Evolutionary conservation across 2,888 invertebrate species (phyloP).

Genomic region (Caenorhabditis drosophilae): DNA sequence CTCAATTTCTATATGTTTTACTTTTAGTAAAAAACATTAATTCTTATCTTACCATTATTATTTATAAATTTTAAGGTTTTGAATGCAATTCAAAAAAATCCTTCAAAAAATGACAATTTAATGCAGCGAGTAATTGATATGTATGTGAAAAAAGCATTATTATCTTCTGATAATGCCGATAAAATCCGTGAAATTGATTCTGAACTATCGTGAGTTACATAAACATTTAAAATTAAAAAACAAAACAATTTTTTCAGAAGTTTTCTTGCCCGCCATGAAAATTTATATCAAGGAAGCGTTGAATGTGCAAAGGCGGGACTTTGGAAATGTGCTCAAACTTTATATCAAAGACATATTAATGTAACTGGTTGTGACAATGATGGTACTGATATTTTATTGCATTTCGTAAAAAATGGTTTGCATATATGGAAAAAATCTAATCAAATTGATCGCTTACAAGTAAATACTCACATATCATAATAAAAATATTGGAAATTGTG

Average conservation of each 20-base stretch:
- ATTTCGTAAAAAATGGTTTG: constrained; percentile 33
- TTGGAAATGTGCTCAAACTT: constrained; percentile 31
- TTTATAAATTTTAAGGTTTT: constrained; percentile 16
- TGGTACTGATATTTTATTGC: constrained; percentile 16
- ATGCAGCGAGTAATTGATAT: constrained; percentile 33
- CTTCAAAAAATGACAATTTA: constrained; percentile 29
- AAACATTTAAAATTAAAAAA: background rate
- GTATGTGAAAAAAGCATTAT: constrained; percentile 30
- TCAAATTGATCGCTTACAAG: constrained; percentile 17
- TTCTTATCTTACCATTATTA: constrained; percentile 3
- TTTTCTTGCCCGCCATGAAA: constrained; percentile 35
- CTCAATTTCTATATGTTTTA: background rate
- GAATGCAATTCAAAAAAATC: constrained; percentile 31
- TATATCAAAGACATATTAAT: constrained; percentile 16
- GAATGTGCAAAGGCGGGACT: constrained; percentile 29
- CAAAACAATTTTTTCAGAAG: constrained; percentile 15
- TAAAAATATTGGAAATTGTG: no score
- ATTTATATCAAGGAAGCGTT: constrained; percentile 25
- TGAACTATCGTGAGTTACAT: constrained; percentile 22
- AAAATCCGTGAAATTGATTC: constrained; percentile 28
- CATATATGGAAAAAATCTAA: constrained; percentile 27
- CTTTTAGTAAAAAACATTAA: constrained; percentile 10
- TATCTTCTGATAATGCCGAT: constrained; percentile 19
- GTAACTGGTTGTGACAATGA: constrained; percentile 6
- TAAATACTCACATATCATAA: no score